Evolutionary conservation across 2,888 invertebrate genomes (phyloP), one percentile per base, ranked within the genome.

Genomic region (Iselma pallidipennis): DNA sequence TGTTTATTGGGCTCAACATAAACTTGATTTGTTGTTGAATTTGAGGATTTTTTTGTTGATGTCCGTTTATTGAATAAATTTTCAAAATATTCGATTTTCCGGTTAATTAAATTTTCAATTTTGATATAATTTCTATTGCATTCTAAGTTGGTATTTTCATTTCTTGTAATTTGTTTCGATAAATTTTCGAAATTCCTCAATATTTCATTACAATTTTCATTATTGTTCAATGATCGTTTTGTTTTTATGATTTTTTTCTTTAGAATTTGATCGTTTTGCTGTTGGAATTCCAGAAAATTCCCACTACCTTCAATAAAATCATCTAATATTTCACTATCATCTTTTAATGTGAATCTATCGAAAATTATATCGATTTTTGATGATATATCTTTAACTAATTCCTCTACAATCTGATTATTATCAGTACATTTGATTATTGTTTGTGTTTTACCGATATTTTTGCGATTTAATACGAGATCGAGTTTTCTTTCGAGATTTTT

Each of bases 351-450:
- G n/a, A 77, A 62, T 56, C 74, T 78, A 69, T 82, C 82, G 64
- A 80, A 80, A 48, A 82, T 80, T n/a, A 80, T 71, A 66, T 82
- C 82, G 19, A 82, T 79, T 69, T 82, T 82, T 7, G 81, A 78
- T 1, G 82, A 76, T 14, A 82, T 76, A 64, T 82, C 81, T 19
- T 76, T 74, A n/a, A 82, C 66, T 33, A 80, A 60, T 28, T 80
- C 79, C 66, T 81, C 80, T 1, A 80, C 68, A 19, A 72, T 60
- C 33, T 74, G 75, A 1, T 79, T 77, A 7, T 75, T 76, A 54
- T 74, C n/a, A n/a, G n/a, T 75, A 65, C 80, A 80, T 65, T 76
- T 77, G n/a, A 77, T 74, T 12, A 79, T 57, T 45, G 73, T 78
- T 12, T 68, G 66, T 56, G 72, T 71, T 12, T 70, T 59, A 19